Base-by-base conservation (phyloP, 2,888 invertebrate species). In the Cactoblastis cactorum region DNA sequence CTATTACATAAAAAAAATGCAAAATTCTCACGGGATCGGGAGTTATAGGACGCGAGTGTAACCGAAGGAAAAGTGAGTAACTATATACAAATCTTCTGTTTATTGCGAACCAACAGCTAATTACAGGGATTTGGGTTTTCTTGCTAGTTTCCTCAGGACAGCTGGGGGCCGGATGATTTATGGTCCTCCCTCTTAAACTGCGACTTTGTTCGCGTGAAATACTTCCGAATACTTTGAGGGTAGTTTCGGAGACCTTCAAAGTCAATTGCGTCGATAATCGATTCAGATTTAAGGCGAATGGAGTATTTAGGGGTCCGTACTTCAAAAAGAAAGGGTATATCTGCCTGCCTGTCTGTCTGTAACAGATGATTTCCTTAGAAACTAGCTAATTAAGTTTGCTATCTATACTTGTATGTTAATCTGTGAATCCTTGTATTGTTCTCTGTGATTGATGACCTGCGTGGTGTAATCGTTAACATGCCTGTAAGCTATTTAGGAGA, bases 101-200 rank as follows among this genome's bases (percentile, higher is more conserved):
- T 69, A 68, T 69, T 71, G 62, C 65, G 55, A 64, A 67, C 63
- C 63, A 58, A 53, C 57, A 58, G 53, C 63, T 72, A 74, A 72
- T 71, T 71, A 69, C 66, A 50, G 54, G 57, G 58, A 66, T 61
- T 67, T 58, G 45, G 56, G 62, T 64, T 66, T 66, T 61, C 66
- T 56, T 65, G 58, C 50, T 51, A 47, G 65, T 65, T 62, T 65
- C 64, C 64, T 64, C 52, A 15, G 28, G 59, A 17, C 35, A 63
- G 59, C 58, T 45, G 54, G 62, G 59, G 62, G 34, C 15, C 11
- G 50, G 63, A 59, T 57, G 56, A 53, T 58, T 62, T 54, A 59
- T 63, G 55, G 49, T 19, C 22, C 11, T 11, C 35, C 18, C 12
- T 22, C 22, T 15, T 15, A 11, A 15, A 35, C 22, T 15, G 28